Base-by-base conservation (phyloP, 2,888 invertebrate genomes). In the Venusia cambrica region DNA sequence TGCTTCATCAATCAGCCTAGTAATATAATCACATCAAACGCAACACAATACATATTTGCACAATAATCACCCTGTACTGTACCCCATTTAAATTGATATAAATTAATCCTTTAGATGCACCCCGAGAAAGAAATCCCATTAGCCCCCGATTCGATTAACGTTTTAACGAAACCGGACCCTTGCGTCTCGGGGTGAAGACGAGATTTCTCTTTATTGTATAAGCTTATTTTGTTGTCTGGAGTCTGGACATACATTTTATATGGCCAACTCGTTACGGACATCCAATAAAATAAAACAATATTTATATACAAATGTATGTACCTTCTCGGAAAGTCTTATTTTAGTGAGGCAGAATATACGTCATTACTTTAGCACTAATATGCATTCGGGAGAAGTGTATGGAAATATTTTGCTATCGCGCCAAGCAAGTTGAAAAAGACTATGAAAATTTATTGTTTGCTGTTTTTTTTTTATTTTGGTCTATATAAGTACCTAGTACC, bases 41-140 rank as follows among this genome's bases (percentile, higher is more conserved):
- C n/a, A n/a, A n/a, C 8, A 27, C 37, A 27, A 31, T 32, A 28
- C 26, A 17, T 38, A 38, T 41, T 44, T 41, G 36, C 36, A 33
- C 26, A 36, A 28, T 13, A 51, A 48, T 5, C 80, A 72, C 3
- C 71, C 80, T 70, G 67, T 79, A 72, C 44, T 34, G n/a, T 11
- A 15, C 46, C 69, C 78, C 76, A 78, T 85, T 84, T 81, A 83
- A 84, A 85, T 85, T 84, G 85, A 85, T 85, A 85, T 83, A 85
- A 84, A 87, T 87, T 84, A 87, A 87, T 87, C 85, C 85, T 84
- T 85, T 83, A 70, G 74, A 71, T 69, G 73, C 69, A 71, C 78
- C 81, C 83, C 80, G 81, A 85, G 87, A 87, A 87, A 87, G 85
- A 87, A 87, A 85, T 85, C 81, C 85, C 83, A 85, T 87, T 84